Evolutionary conservation across 2,113 vertebrate genomes (phyloP).

Genomic region (Aldabrachelys gigantea): DNA sequence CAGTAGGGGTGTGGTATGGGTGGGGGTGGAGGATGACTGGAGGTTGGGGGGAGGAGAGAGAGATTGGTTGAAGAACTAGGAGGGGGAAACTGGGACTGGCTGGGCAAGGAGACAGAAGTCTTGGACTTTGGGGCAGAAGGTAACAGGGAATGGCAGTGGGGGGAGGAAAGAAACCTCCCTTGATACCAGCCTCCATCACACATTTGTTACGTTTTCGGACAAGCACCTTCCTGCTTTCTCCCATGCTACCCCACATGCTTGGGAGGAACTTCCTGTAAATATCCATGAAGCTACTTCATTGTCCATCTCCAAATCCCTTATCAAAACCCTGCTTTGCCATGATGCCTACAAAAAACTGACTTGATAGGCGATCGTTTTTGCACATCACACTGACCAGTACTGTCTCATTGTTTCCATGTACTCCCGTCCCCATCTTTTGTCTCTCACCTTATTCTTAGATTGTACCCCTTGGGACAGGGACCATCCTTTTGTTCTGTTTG

Average conservation of each 20-base stretch:
- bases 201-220: neutral
- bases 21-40: neutral
- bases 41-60: neutral
- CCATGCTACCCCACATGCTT: neutral
- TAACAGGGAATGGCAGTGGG: neutral
- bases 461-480: neutral
- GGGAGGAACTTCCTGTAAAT: neutral
- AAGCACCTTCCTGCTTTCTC: neutral
- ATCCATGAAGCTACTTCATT: neutral
- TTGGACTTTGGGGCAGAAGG: neutral
- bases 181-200: neutral
- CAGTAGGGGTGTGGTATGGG: neutral
- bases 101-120: neutral
- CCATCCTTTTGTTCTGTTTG: neutral
- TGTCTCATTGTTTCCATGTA: neutral
- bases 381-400: neutral
- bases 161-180: neutral
- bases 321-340: neutral
- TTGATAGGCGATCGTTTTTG: no score
- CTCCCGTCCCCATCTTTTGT: neutral
- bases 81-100: neutral
- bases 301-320: neutral
- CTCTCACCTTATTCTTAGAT: neutral
- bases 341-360: neutral
- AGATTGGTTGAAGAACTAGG: neutral